Conservation (phyloP, 2,888 invertebrate genomes). For the Dolomedes plantarius region DNA sequence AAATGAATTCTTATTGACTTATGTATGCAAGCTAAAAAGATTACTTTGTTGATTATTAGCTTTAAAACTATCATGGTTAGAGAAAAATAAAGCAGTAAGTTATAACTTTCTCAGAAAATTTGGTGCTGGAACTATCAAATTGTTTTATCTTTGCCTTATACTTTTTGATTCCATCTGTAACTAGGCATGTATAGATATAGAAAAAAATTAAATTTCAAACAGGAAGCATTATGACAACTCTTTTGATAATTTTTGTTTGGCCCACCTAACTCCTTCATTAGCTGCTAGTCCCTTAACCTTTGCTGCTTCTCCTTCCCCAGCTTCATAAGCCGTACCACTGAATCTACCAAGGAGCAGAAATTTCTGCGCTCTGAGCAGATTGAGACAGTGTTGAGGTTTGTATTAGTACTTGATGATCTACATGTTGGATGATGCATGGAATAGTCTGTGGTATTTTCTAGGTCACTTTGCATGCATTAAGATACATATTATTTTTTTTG, state of each 20-base stretch:
- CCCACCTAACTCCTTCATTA: slow-evolving; percentile 53
- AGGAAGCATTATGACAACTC: slow-evolving; percentile 10
- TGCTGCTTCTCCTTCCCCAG: slow-evolving; percentile 72
- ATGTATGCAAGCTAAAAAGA: too few relatives aligned
- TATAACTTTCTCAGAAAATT: too few relatives aligned
- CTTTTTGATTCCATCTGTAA: too few relatives aligned
- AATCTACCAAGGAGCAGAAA: slow-evolving; percentile 72
- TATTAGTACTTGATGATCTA: slow-evolving; percentile 45
- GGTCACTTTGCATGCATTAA: neutral
- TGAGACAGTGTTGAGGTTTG: slow-evolving; percentile 72
- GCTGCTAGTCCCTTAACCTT: slow-evolving; percentile 67
- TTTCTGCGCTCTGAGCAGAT: slow-evolving; percentile 68
- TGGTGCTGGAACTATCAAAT: too few relatives aligned
- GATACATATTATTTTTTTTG: neutral
- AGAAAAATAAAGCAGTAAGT: too few relatives aligned
- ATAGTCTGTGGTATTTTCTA: slow-evolving; percentile 4
- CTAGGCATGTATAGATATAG: too few relatives aligned
- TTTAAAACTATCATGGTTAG: too few relatives aligned
- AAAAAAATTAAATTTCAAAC: too few relatives aligned
- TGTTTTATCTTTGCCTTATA: too few relatives aligned
- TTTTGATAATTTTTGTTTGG: slow-evolving; percentile 21
- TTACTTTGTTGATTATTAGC: too few relatives aligned
- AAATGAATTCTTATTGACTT: too few relatives aligned
- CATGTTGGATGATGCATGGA: slow-evolving; percentile 58
- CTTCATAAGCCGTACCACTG: slow-evolving; percentile 72